A percentile compares a stretch with the other conserved stretches of the same genome.
Conservation (phyloP, 2,113 vertebrate genomes). For the Amblyopsis rosae region DNA sequence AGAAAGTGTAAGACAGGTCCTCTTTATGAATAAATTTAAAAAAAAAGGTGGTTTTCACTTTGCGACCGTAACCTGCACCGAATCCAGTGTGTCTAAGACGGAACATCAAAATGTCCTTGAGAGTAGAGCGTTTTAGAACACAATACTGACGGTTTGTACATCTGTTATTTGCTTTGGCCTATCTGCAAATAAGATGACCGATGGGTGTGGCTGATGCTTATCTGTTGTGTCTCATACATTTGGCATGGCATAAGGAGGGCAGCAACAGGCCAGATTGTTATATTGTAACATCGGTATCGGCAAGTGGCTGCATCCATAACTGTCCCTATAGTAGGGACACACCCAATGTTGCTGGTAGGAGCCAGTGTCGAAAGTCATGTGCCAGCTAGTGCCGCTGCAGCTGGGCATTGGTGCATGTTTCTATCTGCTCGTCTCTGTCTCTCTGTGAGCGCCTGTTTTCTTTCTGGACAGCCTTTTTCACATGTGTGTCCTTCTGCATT, state of each 20-base stretch:
- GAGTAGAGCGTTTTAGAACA: background rate
- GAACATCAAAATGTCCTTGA: background rate
- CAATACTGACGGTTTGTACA: background rate
- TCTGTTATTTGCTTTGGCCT: too few species aligned
- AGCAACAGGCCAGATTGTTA: too few species aligned
- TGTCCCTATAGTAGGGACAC: background rate
- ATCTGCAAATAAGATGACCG: too few species aligned
- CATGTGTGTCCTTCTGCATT: background rate
- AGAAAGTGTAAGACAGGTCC: too few species aligned
- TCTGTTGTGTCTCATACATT: too few species aligned
- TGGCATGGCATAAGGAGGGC: too few species aligned
- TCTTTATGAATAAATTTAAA: too few species aligned
- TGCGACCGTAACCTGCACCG: background rate
- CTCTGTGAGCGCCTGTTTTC: background rate
- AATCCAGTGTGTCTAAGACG: background rate
- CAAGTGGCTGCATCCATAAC: too few species aligned
- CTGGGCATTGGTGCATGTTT: slow-evolving; percentile 1
- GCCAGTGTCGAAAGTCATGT: slow-evolving; percentile 1
- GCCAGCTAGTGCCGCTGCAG: background rate
- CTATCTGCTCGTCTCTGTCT: slow-evolving; percentile 5
- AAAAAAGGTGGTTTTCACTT: too few species aligned
- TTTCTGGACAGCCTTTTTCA: background rate
- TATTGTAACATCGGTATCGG: too few species aligned
- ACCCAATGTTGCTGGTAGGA: background rate
- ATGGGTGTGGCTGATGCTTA: too few species aligned